Percentiles rank a stretch among this genome's conserved stretches.
These are phyloP conservation scores for Drosophila nebulosa DNA, from an alignment of 1,140 invertebrate genomes.

Conservation along the genomic window DNA sequence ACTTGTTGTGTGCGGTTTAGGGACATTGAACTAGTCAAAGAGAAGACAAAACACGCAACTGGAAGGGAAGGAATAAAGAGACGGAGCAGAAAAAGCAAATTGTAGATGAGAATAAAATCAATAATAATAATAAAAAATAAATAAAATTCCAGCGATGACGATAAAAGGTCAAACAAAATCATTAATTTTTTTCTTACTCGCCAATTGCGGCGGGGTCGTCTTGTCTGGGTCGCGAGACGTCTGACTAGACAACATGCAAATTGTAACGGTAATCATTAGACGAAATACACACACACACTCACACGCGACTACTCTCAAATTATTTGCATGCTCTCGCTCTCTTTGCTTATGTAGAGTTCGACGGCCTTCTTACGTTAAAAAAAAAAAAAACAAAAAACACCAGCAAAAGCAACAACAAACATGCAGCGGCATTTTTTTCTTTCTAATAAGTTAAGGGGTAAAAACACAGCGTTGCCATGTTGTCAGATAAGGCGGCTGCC, in stretches of 20 bases:
- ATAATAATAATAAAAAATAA: constrained; percentile 20
- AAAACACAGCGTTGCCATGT: constrained; percentile 58
- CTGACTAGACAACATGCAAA: constrained; percentile 73
- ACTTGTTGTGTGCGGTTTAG: constrained; percentile 69
- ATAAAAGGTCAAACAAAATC: constrained; percentile 65
- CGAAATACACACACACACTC: constrained; percentile 26
- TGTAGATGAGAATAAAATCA: constrained; percentile 32
- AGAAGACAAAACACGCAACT: constrained; percentile 33
- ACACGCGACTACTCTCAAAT: constrained; percentile 15
- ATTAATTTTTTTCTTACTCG: constrained; percentile 18
- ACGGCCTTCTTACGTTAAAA: constrained; percentile 78
- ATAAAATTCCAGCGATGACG: constrained; percentile 21
- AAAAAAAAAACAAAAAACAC: constrained; percentile 40
- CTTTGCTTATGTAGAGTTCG: constrained; percentile 60
- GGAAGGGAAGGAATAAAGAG: background rate
- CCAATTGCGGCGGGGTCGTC: constrained; percentile 71
- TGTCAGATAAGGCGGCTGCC: constrained; percentile 26
- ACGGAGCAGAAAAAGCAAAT: background rate
- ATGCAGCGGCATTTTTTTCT: constrained; percentile 63
- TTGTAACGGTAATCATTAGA: constrained; percentile 77
- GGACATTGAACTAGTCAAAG: constrained; percentile 61
- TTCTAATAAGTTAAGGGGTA: constrained; percentile 59
- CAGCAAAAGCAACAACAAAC: constrained; percentile 43
- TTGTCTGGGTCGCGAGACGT: constrained; percentile 75
- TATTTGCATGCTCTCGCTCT: constrained; percentile 55